Conservation (phyloP, 2,113 vertebrate species). For the Peromyscus polionotus region DNA sequence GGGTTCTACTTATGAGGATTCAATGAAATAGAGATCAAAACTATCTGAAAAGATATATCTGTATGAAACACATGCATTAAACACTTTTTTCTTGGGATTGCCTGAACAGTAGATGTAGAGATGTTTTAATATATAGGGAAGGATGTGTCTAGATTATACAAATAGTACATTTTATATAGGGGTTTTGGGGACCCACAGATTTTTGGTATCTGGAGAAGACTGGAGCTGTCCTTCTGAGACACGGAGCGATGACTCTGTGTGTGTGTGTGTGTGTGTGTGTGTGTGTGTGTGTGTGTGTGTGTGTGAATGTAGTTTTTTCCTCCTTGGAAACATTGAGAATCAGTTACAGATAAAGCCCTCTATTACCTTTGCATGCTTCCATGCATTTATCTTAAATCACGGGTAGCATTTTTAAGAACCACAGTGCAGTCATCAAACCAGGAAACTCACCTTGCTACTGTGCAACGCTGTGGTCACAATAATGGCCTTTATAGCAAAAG, state of each 20-base stretch:
- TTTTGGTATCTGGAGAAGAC: background rate
- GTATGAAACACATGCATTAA: background rate
- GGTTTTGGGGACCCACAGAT: background rate
- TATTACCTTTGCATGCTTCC: background rate
- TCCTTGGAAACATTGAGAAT: background rate
- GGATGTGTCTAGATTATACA: background rate
- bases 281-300: background rate
- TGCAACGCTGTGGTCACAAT: background rate
- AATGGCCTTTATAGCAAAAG: background rate
- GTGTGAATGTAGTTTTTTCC: background rate
- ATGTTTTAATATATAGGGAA: background rate
- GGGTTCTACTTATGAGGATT: background rate
- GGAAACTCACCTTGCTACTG: background rate
- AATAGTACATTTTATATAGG: background rate
- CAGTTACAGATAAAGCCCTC: background rate
- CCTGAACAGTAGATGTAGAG: background rate
- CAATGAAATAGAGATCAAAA: background rate
- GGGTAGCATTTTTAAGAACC: background rate
- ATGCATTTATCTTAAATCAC: background rate
- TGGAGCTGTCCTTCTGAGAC: background rate
- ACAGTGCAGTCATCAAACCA: background rate
- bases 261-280: background rate
- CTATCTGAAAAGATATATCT: background rate
- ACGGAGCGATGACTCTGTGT: background rate
- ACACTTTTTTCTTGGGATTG: background rate